A percentile compares a stretch with the other conserved stretches of the same genome.
Evolutionary conservation across 2,888 invertebrate genomes (phyloP).

Genomic region (Lysandra bellargus): DNA sequence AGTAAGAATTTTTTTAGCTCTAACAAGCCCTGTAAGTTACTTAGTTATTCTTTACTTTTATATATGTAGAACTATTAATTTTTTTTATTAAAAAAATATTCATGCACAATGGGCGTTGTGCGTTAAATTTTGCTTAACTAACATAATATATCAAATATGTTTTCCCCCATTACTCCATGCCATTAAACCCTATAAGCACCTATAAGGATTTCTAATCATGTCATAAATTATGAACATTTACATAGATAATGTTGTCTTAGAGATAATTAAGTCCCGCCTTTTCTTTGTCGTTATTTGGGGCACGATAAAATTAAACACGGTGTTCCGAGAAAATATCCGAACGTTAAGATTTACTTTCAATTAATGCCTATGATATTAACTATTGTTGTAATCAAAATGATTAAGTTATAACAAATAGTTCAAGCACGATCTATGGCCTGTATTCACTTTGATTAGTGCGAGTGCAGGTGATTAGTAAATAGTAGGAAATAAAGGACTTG

Average conservation of each 20-base stretch:
- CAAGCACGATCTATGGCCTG: too few species aligned
- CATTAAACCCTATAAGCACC: neutral
- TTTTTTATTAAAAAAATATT: too few species aligned
- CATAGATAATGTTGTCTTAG: slow-evolving; percentile 29
- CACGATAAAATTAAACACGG: neutral
- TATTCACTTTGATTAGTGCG: too few species aligned
- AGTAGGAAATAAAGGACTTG: too few species aligned
- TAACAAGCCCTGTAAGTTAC: too few species aligned
- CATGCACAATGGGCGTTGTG: too few species aligned
- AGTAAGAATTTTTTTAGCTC: too few species aligned
- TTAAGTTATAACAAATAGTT: too few species aligned
- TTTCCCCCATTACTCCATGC: neutral
- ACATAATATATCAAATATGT: neutral
- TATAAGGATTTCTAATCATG: slow-evolving; percentile 11
- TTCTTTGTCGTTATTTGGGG: slow-evolving; percentile 6
- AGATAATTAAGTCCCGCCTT: neutral
- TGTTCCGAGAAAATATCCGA: neutral
- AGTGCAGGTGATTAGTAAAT: too few species aligned
- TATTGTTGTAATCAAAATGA: neutral
- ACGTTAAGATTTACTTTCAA: neutral
- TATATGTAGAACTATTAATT: too few species aligned
- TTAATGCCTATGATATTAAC: neutral
- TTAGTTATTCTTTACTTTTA: too few species aligned
- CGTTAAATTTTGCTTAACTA: too few species aligned
- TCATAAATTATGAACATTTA: slow-evolving; percentile 17